Base-by-base conservation (phyloP, 1,140 invertebrate species). In the Polypedilum vanderplanki region DNA sequence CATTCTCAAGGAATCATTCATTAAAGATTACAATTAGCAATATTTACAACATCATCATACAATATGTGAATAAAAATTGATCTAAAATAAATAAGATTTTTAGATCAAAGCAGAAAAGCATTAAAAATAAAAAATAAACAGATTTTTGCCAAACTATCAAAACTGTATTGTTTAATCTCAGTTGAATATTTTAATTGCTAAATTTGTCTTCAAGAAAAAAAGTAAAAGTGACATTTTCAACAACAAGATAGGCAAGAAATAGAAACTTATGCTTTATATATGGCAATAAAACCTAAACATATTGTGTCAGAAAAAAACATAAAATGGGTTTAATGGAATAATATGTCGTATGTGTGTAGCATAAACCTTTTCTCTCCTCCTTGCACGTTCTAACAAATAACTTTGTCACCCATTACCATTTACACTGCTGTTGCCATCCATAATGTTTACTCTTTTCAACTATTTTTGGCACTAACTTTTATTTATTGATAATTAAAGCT, bases 291-390 rank as follows among this genome's bases (percentile, higher is more conserved):
- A 57, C n/a, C 46, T 57, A 15, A 57, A 57, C 46, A 57, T 57
- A 57, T 70, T 70, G 20, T 70, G 65, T 9, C 65, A 18, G 5
- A 18, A 22, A 70, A 70, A 22, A 70, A 70, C 65, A 70, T 70
- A 70, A 70, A 70, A 70, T 70, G 17, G 65, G 65, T 70, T 70
- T 70, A 20, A 70, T 70, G 65, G 65, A 70, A 70, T 70, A 70
- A 70, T 70, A 70, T 70, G 65, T 70, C 65, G 20, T 57, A n/a
- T 57, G 15, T 57, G 15, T 57, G 46, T 57, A 1, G 15, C 15
- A 57, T 10, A 57, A 57, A 57, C 46, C 46, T 57, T 57, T 57
- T 15, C 46, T n/a, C n/a, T 57, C n/a, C n/a, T 57, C 46, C 46
- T n/a, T n/a, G 46, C 24, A 33, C 24, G 24, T 3, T 33, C 24